phyloP scores from a whole-genome alignment of 2,113 vertebrate species.

The Lepus timidus region DNA sequence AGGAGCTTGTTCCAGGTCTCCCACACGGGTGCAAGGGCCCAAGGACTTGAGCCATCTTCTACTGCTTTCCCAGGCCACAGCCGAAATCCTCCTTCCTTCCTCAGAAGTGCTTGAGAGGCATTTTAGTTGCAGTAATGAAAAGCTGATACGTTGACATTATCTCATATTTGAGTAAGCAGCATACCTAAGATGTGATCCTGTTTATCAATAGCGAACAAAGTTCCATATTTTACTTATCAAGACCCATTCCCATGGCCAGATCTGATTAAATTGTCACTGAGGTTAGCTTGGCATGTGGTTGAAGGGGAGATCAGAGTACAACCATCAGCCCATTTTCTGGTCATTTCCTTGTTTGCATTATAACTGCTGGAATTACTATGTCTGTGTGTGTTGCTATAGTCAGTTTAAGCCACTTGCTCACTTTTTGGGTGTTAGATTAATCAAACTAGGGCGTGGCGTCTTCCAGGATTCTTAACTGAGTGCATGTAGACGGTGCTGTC shows the following conservation, averaged over 20 bases:
- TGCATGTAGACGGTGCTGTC: not conserved
- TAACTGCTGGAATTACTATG: not conserved
- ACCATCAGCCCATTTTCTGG: not conserved
- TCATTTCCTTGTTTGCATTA: constrained; percentile 18
- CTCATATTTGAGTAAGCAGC: not conserved
- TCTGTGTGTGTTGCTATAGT: constrained; percentile 24
- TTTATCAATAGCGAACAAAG: not conserved
- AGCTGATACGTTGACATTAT: not conserved
- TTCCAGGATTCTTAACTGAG: not conserved
- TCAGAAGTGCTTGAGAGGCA: too few relatives aligned
- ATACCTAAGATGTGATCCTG: not conserved
- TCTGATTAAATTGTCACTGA: constrained; percentile 52
- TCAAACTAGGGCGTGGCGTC: not conserved
- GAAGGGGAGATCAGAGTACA: not conserved
- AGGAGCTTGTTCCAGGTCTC: too few relatives aligned
- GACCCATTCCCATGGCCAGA: not conserved
- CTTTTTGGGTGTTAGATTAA: not conserved
- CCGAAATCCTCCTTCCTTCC: too few relatives aligned
- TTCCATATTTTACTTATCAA: constrained; percentile 39
- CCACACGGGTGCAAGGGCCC: too few relatives aligned
- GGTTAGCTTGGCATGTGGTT: constrained; percentile 6
- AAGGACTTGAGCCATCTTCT: too few relatives aligned
- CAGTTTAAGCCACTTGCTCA: not conserved
- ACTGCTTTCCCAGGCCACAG: too few relatives aligned
- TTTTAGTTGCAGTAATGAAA: not conserved